Percentiles rank a stretch among this genome's conserved stretches.
Conservation (phyloP, 2,797 vertebrate species). For the Catostomus latipinnis region DNA sequence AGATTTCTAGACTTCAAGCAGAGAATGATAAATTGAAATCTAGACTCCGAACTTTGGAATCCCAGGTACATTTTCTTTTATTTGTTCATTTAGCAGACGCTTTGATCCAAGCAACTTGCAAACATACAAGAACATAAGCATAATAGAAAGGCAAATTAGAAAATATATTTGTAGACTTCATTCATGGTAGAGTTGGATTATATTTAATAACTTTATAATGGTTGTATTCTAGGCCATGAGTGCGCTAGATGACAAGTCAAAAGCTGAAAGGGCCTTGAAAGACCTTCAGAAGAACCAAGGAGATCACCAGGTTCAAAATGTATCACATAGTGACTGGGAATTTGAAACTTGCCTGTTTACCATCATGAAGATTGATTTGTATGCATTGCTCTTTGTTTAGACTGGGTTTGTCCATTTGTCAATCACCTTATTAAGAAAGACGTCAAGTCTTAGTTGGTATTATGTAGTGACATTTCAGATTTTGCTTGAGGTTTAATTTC, state of each 20-base stretch:
- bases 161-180: neutral
- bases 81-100: no score
- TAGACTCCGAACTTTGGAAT: conserved; percentile 87
- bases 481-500: conserved; percentile 36
- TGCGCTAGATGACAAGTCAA: conserved; percentile 87
- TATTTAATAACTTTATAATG: neutral
- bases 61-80: conserved; percentile 78
- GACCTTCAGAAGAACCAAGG: conserved; percentile 85
- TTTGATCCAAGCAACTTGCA: no score
- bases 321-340: neutral
- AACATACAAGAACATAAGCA: no score
- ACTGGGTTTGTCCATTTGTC: neutral
- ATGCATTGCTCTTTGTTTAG: neutral
- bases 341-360: neutral
- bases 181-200: conserved; percentile 18
- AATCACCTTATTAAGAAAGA: conserved; percentile 9
- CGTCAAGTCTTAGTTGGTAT: no score
- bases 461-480: neutral
- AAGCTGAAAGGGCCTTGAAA: conserved; percentile 84
- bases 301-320: conserved; percentile 83
- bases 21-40: conserved; percentile 91
- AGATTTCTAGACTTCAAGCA: conserved; percentile 90
- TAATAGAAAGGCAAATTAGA: no score
- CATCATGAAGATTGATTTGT: neutral
- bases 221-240: conserved; percentile 81